These are phyloP conservation scores for Oeneis ivallda DNA, from an alignment of 2,888 invertebrate species.

Conservation along the genomic window DNA sequence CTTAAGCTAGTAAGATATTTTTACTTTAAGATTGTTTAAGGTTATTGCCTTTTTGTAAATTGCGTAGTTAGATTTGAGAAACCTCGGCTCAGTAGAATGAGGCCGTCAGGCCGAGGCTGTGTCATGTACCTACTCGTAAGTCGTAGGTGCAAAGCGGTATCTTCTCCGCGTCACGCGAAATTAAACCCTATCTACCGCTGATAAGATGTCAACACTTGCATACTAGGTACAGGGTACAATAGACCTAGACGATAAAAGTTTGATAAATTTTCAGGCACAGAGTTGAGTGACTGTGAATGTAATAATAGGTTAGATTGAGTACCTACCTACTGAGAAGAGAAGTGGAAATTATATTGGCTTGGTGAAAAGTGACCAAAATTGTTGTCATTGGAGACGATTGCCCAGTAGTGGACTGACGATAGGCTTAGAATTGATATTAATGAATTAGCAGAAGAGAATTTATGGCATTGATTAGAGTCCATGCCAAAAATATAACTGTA, in stretches of 20 bases:
- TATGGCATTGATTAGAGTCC: too few species aligned
- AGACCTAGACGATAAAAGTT: constrained; percentile 7
- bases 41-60: constrained; percentile 47
- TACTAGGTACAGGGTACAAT: background rate
- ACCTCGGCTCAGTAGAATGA: constrained; percentile 62
- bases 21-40: constrained; percentile 23
- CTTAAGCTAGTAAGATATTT: background rate
- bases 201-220: constrained; percentile 42
- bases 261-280: background rate
- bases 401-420: too few species aligned
- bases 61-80: constrained; percentile 60
- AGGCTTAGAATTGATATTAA: too few species aligned
- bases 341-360: too few species aligned
- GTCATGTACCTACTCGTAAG: constrained; percentile 35
- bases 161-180: constrained; percentile 36
- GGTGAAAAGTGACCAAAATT: too few species aligned
- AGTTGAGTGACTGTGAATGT: background rate
- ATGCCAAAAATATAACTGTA: too few species aligned
- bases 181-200: constrained; percentile 41
- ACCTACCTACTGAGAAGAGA: too few species aligned
- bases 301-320: background rate
- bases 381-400: too few species aligned
- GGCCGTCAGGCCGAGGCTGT: constrained; percentile 63
- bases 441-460: too few species aligned
- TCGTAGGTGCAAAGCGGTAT: constrained; percentile 42